Evolutionary conservation across 2,888 invertebrate genomes (phyloP), one percentile per base, ranked within the genome.

Genomic region (Xestoiulus laeticollis): DNA sequence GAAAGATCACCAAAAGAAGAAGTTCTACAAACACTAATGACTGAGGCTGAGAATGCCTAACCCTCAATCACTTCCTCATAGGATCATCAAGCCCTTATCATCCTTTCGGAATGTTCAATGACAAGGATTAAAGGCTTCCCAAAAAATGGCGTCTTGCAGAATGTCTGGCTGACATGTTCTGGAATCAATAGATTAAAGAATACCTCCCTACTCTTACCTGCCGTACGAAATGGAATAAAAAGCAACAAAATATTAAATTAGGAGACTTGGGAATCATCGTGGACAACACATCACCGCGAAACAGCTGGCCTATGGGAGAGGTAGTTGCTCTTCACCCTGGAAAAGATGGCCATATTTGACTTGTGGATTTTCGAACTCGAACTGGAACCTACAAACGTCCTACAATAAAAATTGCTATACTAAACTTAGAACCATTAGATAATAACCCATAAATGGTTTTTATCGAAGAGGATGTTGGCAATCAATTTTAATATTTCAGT

Each of bases 131-230:
- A 14, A 48, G 12, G 1, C 48, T 86, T 48, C 84, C 88, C 0
- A 33, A 85, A 16, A 83, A 85, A 1, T 89, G 85, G 87, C 85
- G 33, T 14, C 19, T 33, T 38, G 59, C 90, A 8, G 90, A 90
- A 86, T 88, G 89, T 10, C 85, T 91, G 85, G 89, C 89, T 3
- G 90, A 90, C 85, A 88, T 89, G 12, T 89, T 90, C 87, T 86
- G 91, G 90, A 82, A 83, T 1, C 88, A 89, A 10, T 90, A 90
- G 90, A 44, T 89, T 43, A 87, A 88, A 19, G 90, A 90, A 87
- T 90, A 90, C 68, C 86, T 90, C 3, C 89, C 88, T 2, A 87
- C 86, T 1, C 89, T 90, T 0, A 89, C 88, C 30, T 78, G 88
- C n/a, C 59, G 90, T 12, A 85, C 12, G 16, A 90, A 90, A 85